Evolutionary conservation across 2,888 invertebrate species (phyloP), one percentile per base, ranked within the genome.

Genomic region (Acleris literana): DNA sequence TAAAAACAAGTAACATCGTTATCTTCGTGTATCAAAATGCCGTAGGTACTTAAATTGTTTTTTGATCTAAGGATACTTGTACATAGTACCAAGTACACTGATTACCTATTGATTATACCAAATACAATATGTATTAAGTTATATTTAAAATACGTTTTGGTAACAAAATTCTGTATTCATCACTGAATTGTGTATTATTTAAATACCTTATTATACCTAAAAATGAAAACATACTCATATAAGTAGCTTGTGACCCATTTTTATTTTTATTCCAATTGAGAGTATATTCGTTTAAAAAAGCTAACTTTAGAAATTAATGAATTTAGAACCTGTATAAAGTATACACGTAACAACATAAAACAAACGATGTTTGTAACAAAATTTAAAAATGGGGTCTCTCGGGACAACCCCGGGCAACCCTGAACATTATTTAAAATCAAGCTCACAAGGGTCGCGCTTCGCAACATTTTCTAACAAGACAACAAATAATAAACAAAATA

Each of bases 131-230:
- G 75, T 70, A 69, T 80, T 83, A 69, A 79, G 82, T 85, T 86
- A 76, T 82, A 84, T 76, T 72, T 65, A 78, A 64, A 65, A 52
- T 53, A 78, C 81, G 70, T 76, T 83, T 85, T 84, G 70, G 63
- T 79, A 81, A 84, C 81, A 75, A 84, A 84, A 82, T 72, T 74
- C 78, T 86, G 81, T 83, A 84, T 81, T 80, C 72, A 82, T 80
- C 75, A 63, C 78, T 74, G 53, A 61, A 62, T 65, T 77, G 55
- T 60, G 78, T 84, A 73, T 84, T 70, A 79, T 82, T 83, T 80
- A 62, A 59, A 69, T 70, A 63, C 52, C 46, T 39, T 6, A n/a
- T 18, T 51, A 5, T 16, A 22, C 16, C 0, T 25, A 22, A 39
- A 13, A 39, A 39, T 39, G 13, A 39, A 39, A 39, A 4, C 39